phyloP scores from a whole-genome alignment of 2,888 invertebrate genomes.

The Diaprepes abbreviatus region DNA sequence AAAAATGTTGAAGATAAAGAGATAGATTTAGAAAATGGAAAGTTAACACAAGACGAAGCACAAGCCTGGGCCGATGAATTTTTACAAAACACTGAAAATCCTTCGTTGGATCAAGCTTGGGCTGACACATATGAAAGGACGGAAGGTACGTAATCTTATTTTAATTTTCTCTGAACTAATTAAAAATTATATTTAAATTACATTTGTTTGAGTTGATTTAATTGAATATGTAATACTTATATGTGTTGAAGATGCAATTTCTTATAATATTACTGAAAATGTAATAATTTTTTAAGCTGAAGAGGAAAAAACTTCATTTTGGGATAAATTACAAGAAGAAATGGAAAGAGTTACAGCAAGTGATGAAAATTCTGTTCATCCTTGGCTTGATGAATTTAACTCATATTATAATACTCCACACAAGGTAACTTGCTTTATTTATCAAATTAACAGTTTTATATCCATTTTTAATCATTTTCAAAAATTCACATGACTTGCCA shows the following conservation, averaged over 20 bases:
- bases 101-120: slow-evolving; percentile 59
- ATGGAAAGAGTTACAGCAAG: slow-evolving; percentile 82
- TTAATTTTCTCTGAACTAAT: neutral
- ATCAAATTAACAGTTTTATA: too few species aligned
- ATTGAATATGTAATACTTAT: neutral
- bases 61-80: slow-evolving; percentile 69
- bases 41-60: slow-evolving; percentile 65
- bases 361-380: slow-evolving; percentile 72
- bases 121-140: slow-evolving; percentile 62
- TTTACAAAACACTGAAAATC: slow-evolving; percentile 55
- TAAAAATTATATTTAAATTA: neutral
- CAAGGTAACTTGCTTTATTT: slow-evolving; percentile 64
- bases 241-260: too few species aligned
- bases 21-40: slow-evolving; percentile 70
- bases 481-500: too few species aligned
- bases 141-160: slow-evolving; percentile 23
- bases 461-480: too few species aligned
- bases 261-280: too few species aligned
- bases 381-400: slow-evolving; percentile 81
- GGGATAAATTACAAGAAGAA: slow-evolving; percentile 79
- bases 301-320: slow-evolving; percentile 74
- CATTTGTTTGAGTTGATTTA: too few species aligned
- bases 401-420: slow-evolving; percentile 74
- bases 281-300: slow-evolving; percentile 49
- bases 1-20: slow-evolving; percentile 82